Conservation (phyloP, 2,797 vertebrate species). For the Xiphorhynchus erythropygius region DNA sequence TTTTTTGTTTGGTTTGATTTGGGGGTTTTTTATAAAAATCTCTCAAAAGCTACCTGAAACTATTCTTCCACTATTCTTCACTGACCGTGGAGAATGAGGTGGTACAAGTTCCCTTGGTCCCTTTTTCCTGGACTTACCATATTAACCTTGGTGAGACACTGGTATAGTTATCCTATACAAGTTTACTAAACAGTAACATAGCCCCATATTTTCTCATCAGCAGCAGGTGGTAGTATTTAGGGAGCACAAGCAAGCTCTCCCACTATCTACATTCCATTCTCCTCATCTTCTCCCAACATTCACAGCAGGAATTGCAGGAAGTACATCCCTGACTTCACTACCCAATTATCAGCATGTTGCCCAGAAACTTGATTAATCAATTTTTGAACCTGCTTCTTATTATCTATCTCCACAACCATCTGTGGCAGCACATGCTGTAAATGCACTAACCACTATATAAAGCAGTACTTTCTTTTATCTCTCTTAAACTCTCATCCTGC, state of each 20-base stretch:
- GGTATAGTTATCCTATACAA: not conserved
- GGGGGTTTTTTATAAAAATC: not conserved
- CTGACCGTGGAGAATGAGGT: not conserved
- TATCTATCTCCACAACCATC: not conserved
- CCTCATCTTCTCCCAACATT: not conserved
- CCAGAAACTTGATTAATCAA: not conserved
- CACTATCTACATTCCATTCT: not conserved
- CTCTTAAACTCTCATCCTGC: not conserved
- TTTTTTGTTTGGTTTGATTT: not conserved
- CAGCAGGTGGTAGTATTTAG: not conserved
- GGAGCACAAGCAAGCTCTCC: not conserved
- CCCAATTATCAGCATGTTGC: not conserved
- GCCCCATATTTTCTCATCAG: not conserved
- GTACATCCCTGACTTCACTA: not conserved
- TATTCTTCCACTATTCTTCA: not conserved
- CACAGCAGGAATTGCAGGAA: not conserved
- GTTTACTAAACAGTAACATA: not conserved
- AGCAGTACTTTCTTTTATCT: not conserved
- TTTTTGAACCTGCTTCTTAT: not conserved
- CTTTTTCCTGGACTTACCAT: not conserved
- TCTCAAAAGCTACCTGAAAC: not conserved
- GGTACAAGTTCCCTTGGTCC: not conserved
- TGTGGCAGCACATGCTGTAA: not conserved
- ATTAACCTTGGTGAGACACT: not conserved
- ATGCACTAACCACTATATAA: not conserved